Base-by-base conservation (phyloP, 2,113 vertebrate species). In the Platycercus adscitus region DNA sequence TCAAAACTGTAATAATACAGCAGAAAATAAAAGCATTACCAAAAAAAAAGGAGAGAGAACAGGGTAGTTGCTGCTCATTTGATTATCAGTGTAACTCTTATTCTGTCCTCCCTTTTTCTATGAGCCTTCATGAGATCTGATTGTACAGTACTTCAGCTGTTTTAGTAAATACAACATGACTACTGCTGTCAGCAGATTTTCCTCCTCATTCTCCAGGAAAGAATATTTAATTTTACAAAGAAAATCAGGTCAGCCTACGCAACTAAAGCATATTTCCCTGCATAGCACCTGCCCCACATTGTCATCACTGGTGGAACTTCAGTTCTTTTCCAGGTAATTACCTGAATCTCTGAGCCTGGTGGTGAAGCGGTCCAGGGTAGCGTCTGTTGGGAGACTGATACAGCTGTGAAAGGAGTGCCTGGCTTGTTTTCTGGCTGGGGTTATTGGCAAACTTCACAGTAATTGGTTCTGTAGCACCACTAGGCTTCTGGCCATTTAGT, bases 361-460 rank as follows among this genome's bases (percentile, higher is more conserved):
- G 99, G 96, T 99, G 99, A 65, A 99, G 99, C 46, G 99, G 99
- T 63, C 99, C 99, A 12, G 99, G 99, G 97, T 99, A 99, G 96
- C 99, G 99, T 97, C 99, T 98, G 96, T 99, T 99, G 93, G 99
- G 99, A 88, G 99, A 99, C 98, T 99, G 99, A 98, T 99, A 99
- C 88, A 99, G 99, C 97, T 99, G 99, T 83, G 99, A 99, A 91
- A 99, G 99, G 89, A 99, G 98, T 63, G 99, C 99, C 98, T 99
- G 99, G 98, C 99, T 99, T 98, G 99, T 99, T 98, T 99, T 99
- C 99, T 99, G 99, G 98, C 99, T 99, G 96, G 99, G 99, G 97
- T 99, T 99, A 98, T 99, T 99, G 98, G 99, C 99, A 96, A 99
- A 99, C 98, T 99, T 99, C 98, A 99, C 99, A 84, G 99, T 99